Evolutionary conservation across 2,113 vertebrate genomes (phyloP).

Genomic region (Syngnathus typhle): DNA sequence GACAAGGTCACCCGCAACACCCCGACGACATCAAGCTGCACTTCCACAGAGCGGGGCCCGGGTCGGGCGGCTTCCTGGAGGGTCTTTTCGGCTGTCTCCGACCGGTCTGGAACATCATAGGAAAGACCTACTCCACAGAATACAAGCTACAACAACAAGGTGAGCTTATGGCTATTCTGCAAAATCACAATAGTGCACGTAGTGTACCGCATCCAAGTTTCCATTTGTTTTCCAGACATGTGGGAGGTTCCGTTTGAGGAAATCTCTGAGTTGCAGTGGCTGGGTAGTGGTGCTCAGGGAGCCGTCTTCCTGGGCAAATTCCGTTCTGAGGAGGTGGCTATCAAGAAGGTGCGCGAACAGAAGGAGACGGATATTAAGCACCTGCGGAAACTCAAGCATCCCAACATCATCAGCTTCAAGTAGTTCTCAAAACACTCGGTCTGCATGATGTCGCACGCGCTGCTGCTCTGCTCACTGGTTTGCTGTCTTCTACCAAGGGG

Average conservation of each 20-base stretch:
- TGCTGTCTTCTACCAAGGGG: slow-evolving; percentile 71
- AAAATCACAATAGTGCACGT: neutral
- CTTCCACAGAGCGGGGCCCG: slow-evolving; percentile 81
- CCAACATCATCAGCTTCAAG: slow-evolving; percentile 99
- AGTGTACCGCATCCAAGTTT: neutral
- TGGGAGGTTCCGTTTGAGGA: slow-evolving; percentile 99
- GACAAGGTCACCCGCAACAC: slow-evolving; percentile 47
- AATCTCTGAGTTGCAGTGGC: slow-evolving; percentile 97
- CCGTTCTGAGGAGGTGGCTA: slow-evolving; percentile 91
- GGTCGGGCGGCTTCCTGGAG: slow-evolving; percentile 87
- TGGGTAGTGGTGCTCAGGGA: slow-evolving; percentile 94
- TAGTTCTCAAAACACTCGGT: slow-evolving; percentile 59
- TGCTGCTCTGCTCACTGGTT: neutral
- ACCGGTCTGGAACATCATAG: slow-evolving; percentile 98
- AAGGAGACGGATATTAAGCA: slow-evolving; percentile 98
- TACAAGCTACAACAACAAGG: slow-evolving; percentile 98
- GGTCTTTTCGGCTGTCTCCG: slow-evolving; percentile 92
- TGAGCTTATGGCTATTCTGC: slow-evolving; percentile 52
- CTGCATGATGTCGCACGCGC: neutral
- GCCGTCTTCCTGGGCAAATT: slow-evolving; percentile 96
- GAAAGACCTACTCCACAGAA: slow-evolving; percentile 95
- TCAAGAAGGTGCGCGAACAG: slow-evolving; percentile 98
- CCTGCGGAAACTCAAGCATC: slow-evolving; percentile 92
- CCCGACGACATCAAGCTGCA: slow-evolving; percentile 89
- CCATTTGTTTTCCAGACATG: slow-evolving; percentile 73